Evolutionary conservation across 92 coral and sea anemone species (phyloP).

Genomic region (Umimayanthus kanabou): DNA sequence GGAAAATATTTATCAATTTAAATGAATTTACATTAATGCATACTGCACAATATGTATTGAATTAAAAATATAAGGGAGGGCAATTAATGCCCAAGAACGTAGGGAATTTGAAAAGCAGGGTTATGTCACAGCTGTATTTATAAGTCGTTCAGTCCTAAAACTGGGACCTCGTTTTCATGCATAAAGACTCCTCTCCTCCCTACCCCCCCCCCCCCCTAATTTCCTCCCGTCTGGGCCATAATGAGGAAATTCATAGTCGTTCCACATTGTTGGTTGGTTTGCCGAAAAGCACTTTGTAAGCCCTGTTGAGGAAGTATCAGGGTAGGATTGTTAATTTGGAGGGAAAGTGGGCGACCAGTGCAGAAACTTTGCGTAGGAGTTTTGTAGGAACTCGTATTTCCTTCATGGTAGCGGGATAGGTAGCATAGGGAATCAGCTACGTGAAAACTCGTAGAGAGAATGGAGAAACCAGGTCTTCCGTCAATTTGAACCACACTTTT

Average conservation of each 20-base stretch:
- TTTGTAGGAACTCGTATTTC: not conserved
- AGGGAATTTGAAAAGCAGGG: not conserved
- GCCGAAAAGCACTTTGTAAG: not conserved
- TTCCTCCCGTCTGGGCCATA: not conserved
- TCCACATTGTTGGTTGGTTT: not conserved
- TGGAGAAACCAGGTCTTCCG: not conserved
- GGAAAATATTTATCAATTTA: not conserved
- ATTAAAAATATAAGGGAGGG: conserved; percentile 7
- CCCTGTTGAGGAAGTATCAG: not conserved
- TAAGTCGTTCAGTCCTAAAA: not conserved
- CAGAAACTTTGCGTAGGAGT: not conserved
- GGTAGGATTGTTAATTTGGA: not conserved
- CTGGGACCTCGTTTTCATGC: not conserved
- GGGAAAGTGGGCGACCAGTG: conserved; percentile 2
- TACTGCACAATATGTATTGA: not conserved
- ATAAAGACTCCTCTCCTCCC: not conserved
- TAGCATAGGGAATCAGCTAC: not conserved
- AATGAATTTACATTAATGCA: not conserved
- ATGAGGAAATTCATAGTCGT: not conserved
- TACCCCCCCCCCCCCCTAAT: not conserved
- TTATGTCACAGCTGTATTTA: not conserved
- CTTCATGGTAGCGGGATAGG: not conserved
- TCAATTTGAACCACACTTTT: conserved; percentile 1
- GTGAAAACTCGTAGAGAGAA: conserved; percentile 2
- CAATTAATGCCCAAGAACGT: not conserved